These are phyloP conservation scores for Ephialtes manifestator DNA, from an alignment of 2,888 invertebrate genomes.

Conservation along the genomic window DNA sequence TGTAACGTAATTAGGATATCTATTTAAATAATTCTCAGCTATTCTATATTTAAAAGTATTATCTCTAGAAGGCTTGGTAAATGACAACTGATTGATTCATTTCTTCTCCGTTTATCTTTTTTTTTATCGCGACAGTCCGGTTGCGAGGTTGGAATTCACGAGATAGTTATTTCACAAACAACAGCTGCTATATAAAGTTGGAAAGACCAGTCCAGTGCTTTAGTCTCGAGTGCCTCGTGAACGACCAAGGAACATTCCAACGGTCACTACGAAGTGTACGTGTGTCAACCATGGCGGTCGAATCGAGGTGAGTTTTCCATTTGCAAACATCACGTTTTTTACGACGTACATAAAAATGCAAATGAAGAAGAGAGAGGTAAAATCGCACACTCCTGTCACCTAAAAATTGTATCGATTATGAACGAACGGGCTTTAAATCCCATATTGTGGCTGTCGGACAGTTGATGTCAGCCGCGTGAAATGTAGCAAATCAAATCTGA, in stretches of 20 bases:
- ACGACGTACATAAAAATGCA: neutral
- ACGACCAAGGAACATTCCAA: neutral
- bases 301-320: constrained; percentile 65
- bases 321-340: constrained; percentile 26
- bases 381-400: neutral
- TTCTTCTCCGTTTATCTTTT: constrained; percentile 38
- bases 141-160: constrained; percentile 12
- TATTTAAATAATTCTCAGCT: neutral
- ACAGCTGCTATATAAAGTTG: neutral
- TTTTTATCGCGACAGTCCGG: constrained; percentile 9
- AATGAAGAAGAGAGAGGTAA: neutral
- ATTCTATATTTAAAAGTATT: neutral
- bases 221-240: neutral
- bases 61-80: neutral
- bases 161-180: neutral
- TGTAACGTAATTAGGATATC: neutral
- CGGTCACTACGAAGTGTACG: neutral
- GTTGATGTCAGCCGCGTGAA: neutral
- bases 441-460: neutral
- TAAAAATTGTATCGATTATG: neutral
- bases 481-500: too few relatives aligned
- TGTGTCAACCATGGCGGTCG: constrained; percentile 61
- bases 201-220: neutral
- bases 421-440: neutral
- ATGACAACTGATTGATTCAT: constrained; percentile 15